phyloP scores from a whole-genome alignment of 1,140 invertebrate species.

The Bemisia tabaci region DNA sequence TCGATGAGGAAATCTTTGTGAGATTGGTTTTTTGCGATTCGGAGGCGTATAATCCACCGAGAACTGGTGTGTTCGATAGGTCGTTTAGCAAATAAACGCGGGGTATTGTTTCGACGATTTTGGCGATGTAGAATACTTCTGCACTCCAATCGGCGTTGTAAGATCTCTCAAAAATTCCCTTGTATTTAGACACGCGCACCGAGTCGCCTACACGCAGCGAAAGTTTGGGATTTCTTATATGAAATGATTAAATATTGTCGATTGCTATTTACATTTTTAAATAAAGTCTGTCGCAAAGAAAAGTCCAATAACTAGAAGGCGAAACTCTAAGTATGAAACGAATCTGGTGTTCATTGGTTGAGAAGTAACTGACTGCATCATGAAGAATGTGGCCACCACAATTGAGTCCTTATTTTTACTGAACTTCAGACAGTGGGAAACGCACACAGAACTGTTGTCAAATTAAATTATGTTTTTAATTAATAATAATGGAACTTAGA shows the following conservation, averaged over 20 bases:
- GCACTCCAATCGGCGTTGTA: neutral
- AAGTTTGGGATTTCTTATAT: neutral
- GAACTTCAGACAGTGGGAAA: too few relatives aligned
- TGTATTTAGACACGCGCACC: neutral
- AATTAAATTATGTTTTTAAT: too few relatives aligned
- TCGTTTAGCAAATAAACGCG: neutral
- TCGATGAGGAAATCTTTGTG: conserved; percentile 26
- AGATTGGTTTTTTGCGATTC: conserved; percentile 23
- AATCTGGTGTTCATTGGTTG: too few relatives aligned
- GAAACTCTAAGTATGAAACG: too few relatives aligned
- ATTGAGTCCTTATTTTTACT: too few relatives aligned
- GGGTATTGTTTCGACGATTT: neutral
- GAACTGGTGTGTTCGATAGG: neutral
- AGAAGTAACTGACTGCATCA: too few relatives aligned
- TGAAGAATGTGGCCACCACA: too few relatives aligned
- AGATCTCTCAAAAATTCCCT: neutral
- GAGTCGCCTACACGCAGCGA: neutral
- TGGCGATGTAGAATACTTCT: neutral
- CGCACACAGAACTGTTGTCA: too few relatives aligned
- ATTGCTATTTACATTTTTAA: conserved; percentile 26
- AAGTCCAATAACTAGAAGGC: too few relatives aligned
- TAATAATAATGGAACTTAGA: too few relatives aligned
- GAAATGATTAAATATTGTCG: conserved; percentile 15
- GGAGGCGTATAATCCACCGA: conserved; percentile 24
- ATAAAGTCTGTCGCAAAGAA: conserved; percentile 26